phyloP scores from a whole-genome alignment of 2,797 vertebrate species.

The Sebastes taczanowskii region DNA sequence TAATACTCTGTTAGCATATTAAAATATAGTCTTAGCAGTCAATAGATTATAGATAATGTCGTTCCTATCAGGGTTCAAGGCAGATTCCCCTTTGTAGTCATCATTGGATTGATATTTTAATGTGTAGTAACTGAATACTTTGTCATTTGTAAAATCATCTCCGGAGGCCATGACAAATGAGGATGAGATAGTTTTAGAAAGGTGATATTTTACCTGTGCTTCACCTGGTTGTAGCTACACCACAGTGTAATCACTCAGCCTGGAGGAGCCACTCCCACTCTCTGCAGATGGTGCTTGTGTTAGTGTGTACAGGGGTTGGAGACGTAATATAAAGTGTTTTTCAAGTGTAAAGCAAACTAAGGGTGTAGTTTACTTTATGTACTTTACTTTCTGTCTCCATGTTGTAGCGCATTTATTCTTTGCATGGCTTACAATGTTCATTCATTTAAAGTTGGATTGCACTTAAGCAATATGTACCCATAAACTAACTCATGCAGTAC shows the following conservation, averaged over 20 bases:
- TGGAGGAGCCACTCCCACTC: constrained; percentile 7
- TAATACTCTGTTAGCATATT: neutral
- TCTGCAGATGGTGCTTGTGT: neutral
- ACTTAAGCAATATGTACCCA: neutral
- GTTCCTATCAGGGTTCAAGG: neutral
- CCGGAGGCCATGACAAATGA: neutral
- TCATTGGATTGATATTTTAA: neutral
- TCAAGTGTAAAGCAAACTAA: neutral
- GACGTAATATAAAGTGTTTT: neutral
- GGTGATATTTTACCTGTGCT: neutral
- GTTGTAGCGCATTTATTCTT: neutral
- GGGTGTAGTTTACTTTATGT: neutral
- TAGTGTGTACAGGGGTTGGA: neutral
- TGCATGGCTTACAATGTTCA: neutral
- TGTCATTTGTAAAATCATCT: neutral
- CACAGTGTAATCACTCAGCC: constrained; percentile 8
- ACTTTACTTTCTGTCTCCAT: neutral
- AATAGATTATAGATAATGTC: neutral
- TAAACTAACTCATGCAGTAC: neutral
- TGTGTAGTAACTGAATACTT: neutral
- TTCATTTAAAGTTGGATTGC: neutral
- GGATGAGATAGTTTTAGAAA: neutral
- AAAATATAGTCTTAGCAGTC: neutral
- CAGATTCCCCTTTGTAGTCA: neutral
- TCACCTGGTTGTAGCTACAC: constrained; percentile 17